Conservation (phyloP, 2,797 vertebrate genomes). For the Prunella strophiata region DNA sequence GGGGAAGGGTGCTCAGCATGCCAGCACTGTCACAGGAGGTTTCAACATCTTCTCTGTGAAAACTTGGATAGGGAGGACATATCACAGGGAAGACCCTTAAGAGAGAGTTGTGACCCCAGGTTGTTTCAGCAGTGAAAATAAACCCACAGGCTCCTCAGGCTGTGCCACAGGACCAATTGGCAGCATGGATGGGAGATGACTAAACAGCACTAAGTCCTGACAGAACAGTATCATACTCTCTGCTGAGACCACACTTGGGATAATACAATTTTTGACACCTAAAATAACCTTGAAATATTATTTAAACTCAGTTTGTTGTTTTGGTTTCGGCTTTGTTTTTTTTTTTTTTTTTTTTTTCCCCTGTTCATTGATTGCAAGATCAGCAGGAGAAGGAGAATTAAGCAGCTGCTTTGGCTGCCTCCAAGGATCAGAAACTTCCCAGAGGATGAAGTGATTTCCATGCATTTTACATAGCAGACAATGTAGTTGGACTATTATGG, state of each 20-base stretch:
- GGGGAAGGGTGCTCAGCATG: background rate
- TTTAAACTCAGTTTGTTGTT: background rate
- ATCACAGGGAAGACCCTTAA: background rate
- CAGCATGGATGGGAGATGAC: background rate
- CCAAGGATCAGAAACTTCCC: background rate
- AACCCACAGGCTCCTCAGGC: background rate
- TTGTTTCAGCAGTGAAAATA: background rate
- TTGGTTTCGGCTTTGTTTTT: rapidly evolving
- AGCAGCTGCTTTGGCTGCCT: background rate
- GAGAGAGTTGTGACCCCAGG: background rate
- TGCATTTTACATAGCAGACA: background rate
- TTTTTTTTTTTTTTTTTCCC: background rate
- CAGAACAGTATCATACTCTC: background rate
- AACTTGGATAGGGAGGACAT: background rate
- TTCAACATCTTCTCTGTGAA: background rate
- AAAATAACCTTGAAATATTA: background rate
- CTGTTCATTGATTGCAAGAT: background rate
- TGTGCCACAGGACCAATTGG: background rate
- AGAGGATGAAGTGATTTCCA: background rate
- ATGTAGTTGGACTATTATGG: background rate
- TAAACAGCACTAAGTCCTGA: background rate
- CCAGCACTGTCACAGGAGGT: background rate
- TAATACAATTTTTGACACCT: background rate
- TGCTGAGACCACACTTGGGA: background rate
- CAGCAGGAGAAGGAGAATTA: background rate